Base-by-base conservation (phyloP, 1,140 invertebrate genomes). In the Tetraneura akinire region DNA sequence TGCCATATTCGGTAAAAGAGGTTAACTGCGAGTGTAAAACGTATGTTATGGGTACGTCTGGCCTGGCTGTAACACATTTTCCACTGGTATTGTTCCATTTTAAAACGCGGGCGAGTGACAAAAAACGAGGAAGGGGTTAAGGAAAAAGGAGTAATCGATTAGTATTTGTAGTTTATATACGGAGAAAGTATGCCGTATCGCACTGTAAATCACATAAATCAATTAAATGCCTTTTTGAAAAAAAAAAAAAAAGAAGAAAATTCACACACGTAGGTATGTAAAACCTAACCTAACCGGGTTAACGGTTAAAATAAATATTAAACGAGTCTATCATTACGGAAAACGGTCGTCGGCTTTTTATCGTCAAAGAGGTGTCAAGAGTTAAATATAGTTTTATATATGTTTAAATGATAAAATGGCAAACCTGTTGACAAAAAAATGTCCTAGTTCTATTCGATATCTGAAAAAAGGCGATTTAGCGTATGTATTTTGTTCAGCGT, bases 101-200 rank as follows among this genome's bases (percentile, higher is more conserved):
- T 21, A 26, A 78, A 78, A 78, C 23, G 73, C 73, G 51, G 73
- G 73, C 73, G 37, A 76, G 8, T 32, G 55, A 8, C 53, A 37
- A 8, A 37, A 55, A 11, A 57, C 16, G 6, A 23, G 71, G n/a
- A 16, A 42, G 53, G 71, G 71, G 29, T 37, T 37, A 73, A 57
- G 32, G 32, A 76, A 76, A 73, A 37, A 53, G 10, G 11, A 37
- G n/a, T 42, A 74, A 74, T 57, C 71, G 71, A 51, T 4, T 62
- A 51, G 55, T 60, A 47, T 62, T 76, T 42, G 51, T 18, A n/a
- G n/a, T n/a, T n/a, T n/a, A n/a, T n/a, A 37, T 37, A 37, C 8
- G 29, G 74, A 78, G 74, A 78, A 78, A 78, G 74, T 78, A 78
- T 78, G 74, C 23, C 74, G 55, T 78, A 60, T 78, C 55, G 74